phyloP scores from a whole-genome alignment of 2,113 vertebrate species.

The Alligator sinensis region DNA sequence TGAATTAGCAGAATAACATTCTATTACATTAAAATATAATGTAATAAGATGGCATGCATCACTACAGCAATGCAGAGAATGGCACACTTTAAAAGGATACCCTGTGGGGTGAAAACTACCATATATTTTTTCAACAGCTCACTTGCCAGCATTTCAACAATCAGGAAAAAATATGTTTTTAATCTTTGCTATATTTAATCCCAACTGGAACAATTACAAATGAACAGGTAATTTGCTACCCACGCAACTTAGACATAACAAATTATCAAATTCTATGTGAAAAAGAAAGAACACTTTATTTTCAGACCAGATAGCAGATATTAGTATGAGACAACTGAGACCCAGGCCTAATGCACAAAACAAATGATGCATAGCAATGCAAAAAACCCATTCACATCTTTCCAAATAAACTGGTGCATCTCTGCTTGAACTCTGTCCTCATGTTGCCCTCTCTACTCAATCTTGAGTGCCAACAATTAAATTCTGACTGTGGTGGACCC shows the following conservation, averaged over 20 bases:
- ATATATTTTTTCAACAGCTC: rapidly evolving
- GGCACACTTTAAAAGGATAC: not conserved
- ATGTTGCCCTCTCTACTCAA: slow-evolving; percentile 43
- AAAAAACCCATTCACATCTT: slow-evolving; percentile 19
- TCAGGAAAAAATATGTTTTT: rapidly evolving
- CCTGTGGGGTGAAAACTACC: rapidly evolving
- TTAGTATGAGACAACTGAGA: not conserved
- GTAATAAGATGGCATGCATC: not conserved
- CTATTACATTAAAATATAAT: not conserved
- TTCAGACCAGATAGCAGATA: not conserved
- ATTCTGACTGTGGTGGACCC: slow-evolving; percentile 29
- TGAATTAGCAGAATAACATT: not conserved
- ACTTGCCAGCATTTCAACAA: not conserved
- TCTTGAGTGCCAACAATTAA: slow-evolving; percentile 55
- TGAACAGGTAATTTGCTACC: not conserved
- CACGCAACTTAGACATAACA: rapidly evolving
- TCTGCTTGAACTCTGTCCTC: slow-evolving; percentile 33
- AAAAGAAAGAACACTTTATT: not conserved
- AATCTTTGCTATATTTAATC: rapidly evolving
- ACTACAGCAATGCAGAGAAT: not conserved
- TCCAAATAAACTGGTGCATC: slow-evolving; percentile 17
- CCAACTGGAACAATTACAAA: not conserved
- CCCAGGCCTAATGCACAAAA: not conserved
- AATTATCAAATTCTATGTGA: not conserved
- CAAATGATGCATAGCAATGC: not conserved